phyloP scores from a whole-genome alignment of 1,140 invertebrate genomes.

The Phymastichus coffea region DNA sequence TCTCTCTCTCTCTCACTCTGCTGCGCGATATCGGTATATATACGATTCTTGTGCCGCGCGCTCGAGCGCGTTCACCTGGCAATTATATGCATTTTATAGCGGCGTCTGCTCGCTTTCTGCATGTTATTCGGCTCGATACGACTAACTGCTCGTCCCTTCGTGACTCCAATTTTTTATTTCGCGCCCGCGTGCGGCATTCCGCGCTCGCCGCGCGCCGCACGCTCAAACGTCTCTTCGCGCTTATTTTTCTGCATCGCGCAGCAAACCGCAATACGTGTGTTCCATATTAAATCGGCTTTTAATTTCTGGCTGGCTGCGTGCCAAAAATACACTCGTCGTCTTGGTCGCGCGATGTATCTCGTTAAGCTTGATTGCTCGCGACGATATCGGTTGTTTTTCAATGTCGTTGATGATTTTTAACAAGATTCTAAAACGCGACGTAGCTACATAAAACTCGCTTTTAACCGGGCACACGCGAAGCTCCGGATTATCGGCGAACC shows the following conservation, averaged over 20 bases:
- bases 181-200: neutral
- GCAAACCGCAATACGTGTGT: neutral
- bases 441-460: too few species aligned
- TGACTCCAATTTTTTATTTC: constrained; percentile 27
- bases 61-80: constrained; percentile 25
- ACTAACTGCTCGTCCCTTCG: constrained; percentile 47
- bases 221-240: constrained; percentile 7
- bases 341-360: too few species aligned
- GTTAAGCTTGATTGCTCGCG: too few species aligned
- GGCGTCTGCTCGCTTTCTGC: constrained; percentile 22
- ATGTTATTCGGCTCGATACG: constrained; percentile 23
- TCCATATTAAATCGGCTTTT: constrained; percentile 23
- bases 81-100: constrained; percentile 53
- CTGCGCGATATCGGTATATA: constrained; percentile 4
- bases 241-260: neutral
- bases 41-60: neutral
- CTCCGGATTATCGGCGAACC: neutral
- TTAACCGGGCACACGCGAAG: too few species aligned
- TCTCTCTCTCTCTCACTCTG: constrained; percentile 31
- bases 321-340: too few species aligned
- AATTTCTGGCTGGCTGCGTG: neutral
- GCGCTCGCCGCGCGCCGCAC: neutral
- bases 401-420: too few species aligned
- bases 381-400: too few species aligned
- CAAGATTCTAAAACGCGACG: too few species aligned